Evolutionary conservation across 2,797 vertebrate genomes (phyloP), one percentile per base, ranked within the genome.

Genomic region (Malurus leucopterus): DNA sequence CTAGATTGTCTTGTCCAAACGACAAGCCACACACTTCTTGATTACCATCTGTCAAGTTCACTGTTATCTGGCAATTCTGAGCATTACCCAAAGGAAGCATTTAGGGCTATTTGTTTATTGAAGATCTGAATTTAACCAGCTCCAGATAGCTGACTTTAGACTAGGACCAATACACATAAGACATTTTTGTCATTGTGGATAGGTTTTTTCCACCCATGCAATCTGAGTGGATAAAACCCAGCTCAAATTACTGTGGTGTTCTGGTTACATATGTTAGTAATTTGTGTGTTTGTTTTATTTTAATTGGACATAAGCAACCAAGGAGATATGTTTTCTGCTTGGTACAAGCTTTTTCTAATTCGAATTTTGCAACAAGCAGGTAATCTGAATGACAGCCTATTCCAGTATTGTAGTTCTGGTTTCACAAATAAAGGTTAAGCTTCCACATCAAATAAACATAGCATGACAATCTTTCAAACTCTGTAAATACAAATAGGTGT

Each of bases 111-210:
- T 86, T 12, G 29, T 43, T 76, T 74, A 62, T 54, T 55, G 44
- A 90, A 80, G 54, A 51, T 63, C 61, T 71, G 30, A 53, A 82
- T 70, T 54, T 71, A 76, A 64, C 8, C 41, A 79, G 64, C 22
- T 86, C 74, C 61, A 92, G 84, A 88, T 1, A 90, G 46, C 54
- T 73, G 84, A 57, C 16, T 92, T 86, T 86, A 75, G 78, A 86
- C 36, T 41, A 75, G 13, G 21, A 91, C 17, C 2, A 22, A 86
- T 34, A 58, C 4, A 27, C n/a, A 24, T 21, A 38, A 62, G 58
- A 51, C 1, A 34, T 51, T 90, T 91, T 80, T 81, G 62, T 64
- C 63, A 47, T 34, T 74, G 32, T 30, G 58, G 38, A n/a, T 38
- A 84, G 11, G 19, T 49, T 85, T 61, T 93, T 90, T 77, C 79